phyloP scores from a whole-genome alignment of 2,797 vertebrate genomes.

The Okamejei kenojei region DNA sequence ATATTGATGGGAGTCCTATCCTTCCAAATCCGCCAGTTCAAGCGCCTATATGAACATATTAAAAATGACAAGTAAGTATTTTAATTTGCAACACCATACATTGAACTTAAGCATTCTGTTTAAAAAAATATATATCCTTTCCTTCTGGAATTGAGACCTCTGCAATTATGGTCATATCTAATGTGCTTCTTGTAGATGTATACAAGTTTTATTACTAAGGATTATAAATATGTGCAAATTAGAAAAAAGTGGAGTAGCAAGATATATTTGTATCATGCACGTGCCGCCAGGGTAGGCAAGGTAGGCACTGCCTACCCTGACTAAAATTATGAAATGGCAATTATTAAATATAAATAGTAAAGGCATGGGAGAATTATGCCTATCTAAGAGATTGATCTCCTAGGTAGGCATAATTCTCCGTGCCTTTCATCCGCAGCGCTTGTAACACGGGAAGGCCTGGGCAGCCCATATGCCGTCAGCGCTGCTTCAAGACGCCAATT shows the following conservation, averaged over 20 bases:
- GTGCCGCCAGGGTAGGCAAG: too few relatives aligned
- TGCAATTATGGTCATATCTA: background rate
- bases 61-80: conserved; percentile 96
- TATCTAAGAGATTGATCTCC: too few relatives aligned
- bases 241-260: background rate
- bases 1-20: conserved; percentile 89
- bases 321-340: too few relatives aligned
- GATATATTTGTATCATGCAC: background rate
- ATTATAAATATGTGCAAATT: background rate
- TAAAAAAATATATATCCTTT: background rate
- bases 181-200: background rate
- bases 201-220: background rate
- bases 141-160: background rate
- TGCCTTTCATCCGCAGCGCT: too few relatives aligned
- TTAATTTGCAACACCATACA: background rate
- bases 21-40: conserved; percentile 97
- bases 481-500: too few relatives aligned
- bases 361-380: too few relatives aligned
- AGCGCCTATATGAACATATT: conserved; percentile 98
- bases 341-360: too few relatives aligned
- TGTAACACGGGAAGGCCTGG: too few relatives aligned
- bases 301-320: too few relatives aligned
- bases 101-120: background rate
- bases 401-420: too few relatives aligned
- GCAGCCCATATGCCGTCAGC: too few relatives aligned